Evolutionary conservation across 2,888 invertebrate species (phyloP).

Genomic region (Trissonchulus latispiculum): DNA sequence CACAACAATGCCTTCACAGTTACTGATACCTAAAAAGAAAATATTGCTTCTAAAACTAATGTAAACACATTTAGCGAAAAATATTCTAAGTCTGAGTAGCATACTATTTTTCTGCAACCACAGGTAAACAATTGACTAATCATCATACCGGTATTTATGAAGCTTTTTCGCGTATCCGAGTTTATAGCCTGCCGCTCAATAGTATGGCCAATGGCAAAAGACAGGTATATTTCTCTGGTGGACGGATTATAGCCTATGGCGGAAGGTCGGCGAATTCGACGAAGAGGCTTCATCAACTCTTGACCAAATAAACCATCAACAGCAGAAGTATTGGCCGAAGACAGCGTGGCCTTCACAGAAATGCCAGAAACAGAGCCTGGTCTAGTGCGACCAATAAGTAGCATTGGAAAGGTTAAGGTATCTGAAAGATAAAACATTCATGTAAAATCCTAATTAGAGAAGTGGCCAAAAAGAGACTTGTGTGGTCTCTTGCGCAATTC

Average conservation of each 20-base stretch:
- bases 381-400: slow-evolving; percentile 57
- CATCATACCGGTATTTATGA: neutral
- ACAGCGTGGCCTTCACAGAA: slow-evolving; percentile 37
- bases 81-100: too few species aligned
- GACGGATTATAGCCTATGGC: slow-evolving; percentile 52
- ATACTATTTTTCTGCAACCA: too few species aligned
- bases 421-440: neutral
- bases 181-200: slow-evolving; percentile 59
- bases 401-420: slow-evolving; percentile 31
- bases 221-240: slow-evolving; percentile 57
- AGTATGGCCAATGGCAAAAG: slow-evolving; percentile 51
- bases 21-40: slow-evolving; percentile 47
- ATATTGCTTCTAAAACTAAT: too few species aligned
- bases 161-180: slow-evolving; percentile 35
- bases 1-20: slow-evolving; percentile 65
- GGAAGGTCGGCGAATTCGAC: neutral
- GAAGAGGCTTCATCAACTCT: neutral
- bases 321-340: neutral
- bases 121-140: too few species aligned
- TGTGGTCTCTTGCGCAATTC: too few species aligned
- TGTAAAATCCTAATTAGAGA: too few species aligned
- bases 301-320: neutral
- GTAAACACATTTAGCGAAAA: too few species aligned
- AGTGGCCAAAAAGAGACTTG: too few species aligned
- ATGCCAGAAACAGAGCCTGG: slow-evolving; percentile 65